Evolutionary conservation across 2,888 invertebrate genomes (phyloP).

Genomic region (Scrobipalpa atriplicella): DNA sequence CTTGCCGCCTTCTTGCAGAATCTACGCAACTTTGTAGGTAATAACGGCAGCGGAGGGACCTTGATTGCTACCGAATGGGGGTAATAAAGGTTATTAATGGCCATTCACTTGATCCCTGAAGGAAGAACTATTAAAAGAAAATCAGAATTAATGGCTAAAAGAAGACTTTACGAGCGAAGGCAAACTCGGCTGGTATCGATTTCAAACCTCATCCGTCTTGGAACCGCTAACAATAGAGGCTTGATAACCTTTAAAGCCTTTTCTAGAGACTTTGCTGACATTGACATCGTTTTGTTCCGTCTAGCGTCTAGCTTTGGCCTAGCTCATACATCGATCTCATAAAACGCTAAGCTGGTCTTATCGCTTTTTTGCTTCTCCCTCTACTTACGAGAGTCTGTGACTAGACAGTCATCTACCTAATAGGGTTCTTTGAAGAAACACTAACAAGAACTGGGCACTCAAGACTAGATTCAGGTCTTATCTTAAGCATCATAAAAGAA

Average conservation of each 20-base stretch:
- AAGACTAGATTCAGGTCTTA: background rate
- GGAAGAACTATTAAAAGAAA: conserved; percentile 13
- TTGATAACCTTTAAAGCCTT: conserved; percentile 17
- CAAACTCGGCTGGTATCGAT: background rate
- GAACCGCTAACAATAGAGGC: background rate
- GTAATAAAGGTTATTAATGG: conserved; percentile 20
- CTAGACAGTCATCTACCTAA: background rate
- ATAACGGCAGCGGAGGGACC: conserved; percentile 14
- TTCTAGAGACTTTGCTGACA: conserved; percentile 16
- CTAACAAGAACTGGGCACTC: background rate
- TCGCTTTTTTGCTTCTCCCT: background rate
- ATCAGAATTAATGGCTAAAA: conserved; percentile 11
- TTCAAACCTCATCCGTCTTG: conserved; percentile 13
- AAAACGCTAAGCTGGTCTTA: conserved; percentile 1
- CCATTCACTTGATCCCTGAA: conserved; percentile 11
- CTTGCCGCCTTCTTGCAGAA: background rate
- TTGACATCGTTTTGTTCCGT: background rate
- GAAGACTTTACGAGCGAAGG: background rate
- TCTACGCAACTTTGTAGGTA: background rate
- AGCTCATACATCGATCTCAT: background rate
- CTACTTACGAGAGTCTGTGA: background rate
- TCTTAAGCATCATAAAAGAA: background rate
- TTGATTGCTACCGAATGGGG: conserved; percentile 18
- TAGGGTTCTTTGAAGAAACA: background rate
- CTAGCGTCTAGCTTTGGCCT: too few species aligned